A percentile compares a stretch with the other conserved stretches of the same genome.
Conservation (phyloP, 92 coral and sea anemone genomes). For the Palythoa grandiflora region DNA sequence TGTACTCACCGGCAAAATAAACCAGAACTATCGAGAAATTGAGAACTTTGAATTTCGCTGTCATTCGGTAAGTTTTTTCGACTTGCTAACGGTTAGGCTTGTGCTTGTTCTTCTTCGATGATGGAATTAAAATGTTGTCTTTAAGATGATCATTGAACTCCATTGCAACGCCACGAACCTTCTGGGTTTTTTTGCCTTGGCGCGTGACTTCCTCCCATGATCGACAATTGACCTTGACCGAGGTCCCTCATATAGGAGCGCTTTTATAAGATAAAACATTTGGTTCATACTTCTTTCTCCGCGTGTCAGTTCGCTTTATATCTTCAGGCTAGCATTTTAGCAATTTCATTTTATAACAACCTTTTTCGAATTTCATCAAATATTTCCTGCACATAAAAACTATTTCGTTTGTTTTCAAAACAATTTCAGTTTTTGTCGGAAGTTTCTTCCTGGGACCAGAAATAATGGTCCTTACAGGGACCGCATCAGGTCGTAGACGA, state of each 20-base stretch:
- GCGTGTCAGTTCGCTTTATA: not conserved
- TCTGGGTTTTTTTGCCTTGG: not conserved
- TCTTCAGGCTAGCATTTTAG: not conserved
- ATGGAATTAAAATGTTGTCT: not conserved
- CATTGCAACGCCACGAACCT: not conserved
- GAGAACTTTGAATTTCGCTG: slow-evolving; percentile 37
- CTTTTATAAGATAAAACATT: not conserved
- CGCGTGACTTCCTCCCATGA: slow-evolving; percentile 24
- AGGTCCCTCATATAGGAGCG: slow-evolving; percentile 4
- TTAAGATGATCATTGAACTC: not conserved
- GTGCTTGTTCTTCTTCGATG: not conserved
- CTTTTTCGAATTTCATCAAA: not conserved
- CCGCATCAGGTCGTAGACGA: not conserved
- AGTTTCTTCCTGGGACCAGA: not conserved
- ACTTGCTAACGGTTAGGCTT: slow-evolving; percentile 17
- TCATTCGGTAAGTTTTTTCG: slow-evolving; percentile 26
- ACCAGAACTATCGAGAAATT: slow-evolving; percentile 61
- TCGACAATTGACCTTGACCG: slow-evolving; percentile 10
- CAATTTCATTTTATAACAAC: not conserved
- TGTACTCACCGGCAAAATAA: slow-evolving; percentile 70
- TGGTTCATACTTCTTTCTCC: not conserved
- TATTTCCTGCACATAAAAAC: no score
- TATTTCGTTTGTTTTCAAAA: no score
- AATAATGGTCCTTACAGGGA: not conserved
- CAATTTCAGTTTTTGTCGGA: not conserved